A percentile compares a stretch with the other conserved stretches of the same genome.
phyloP scores from a whole-genome alignment of 2,888 invertebrate genomes.

The Prosopocoilus inquinatus region DNA sequence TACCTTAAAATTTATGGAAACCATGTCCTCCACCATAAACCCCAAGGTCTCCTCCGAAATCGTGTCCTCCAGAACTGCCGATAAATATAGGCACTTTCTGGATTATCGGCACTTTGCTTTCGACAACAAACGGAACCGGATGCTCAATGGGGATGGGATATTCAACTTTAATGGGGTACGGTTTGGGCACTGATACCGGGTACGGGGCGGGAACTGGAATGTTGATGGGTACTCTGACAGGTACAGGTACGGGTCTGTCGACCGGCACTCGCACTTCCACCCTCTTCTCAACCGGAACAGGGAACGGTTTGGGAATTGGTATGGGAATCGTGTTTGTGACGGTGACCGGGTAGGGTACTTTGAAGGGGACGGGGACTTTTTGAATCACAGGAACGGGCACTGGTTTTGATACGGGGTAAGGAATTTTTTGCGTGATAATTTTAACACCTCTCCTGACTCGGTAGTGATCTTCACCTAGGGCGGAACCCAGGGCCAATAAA shows the following conservation, averaged over 20 bases:
- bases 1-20: constrained; percentile 13
- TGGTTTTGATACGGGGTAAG: constrained; percentile 15
- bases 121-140: constrained; percentile 13
- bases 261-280: constrained; percentile 15
- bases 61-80: constrained; percentile 12
- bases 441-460: constrained; percentile 20
- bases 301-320: constrained; percentile 16
- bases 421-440: constrained; percentile 21
- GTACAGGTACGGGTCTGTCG: constrained; percentile 19
- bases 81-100: constrained; percentile 17
- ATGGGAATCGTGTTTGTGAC: constrained; percentile 13
- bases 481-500: constrained; percentile 19
- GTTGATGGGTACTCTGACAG: constrained; percentile 11
- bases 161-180: constrained; percentile 16
- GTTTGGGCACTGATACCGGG: constrained; percentile 15
- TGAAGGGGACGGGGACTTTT: constrained; percentile 16
- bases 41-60: constrained; percentile 13
- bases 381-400: constrained; percentile 15
- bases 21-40: constrained; percentile 12
- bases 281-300: constrained; percentile 12
- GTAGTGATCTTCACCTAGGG: constrained; percentile 17
- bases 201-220: constrained; percentile 13
- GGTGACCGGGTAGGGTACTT: constrained; percentile 14
- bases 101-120: constrained; percentile 18
- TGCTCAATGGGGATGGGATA: constrained; percentile 12